Evolutionary conservation across 2,797 vertebrate genomes (phyloP), one percentile per base, ranked within the genome.

Genomic region (Lagorchestes hirsutus): DNA sequence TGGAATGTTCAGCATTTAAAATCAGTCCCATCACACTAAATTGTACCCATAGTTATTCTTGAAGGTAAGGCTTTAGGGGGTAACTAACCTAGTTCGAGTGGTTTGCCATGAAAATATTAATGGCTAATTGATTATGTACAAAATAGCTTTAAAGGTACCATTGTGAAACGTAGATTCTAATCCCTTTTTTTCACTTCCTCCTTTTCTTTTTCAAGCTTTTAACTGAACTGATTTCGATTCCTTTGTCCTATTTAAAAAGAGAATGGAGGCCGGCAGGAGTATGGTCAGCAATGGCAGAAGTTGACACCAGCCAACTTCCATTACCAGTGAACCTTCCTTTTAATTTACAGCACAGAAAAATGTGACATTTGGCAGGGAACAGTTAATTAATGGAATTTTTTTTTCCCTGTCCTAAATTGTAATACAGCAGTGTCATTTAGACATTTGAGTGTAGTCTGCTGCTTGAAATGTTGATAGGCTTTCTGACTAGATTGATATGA

Each of bases 221-320:
- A 27, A 50, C 12, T 93, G 74, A 94, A 93, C 52, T 54, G 87
- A 95, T 29, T 93, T 92, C 16, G 2, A 4, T 94, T 90, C 93
- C 29, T 54, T 52, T 28, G 67, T 91, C 92, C 87, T 31, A 24
- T 55, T 74, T 74, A 55, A 55, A 92, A 92, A 94, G 52, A 4
- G n/a, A 94, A 40, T 59, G 50, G 90, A 34, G 52, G 50, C 3
- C 29, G 54, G 58, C 24, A 55, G 27, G 46, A 54, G 50, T 5
- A 62, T 27, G n/a, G 74, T 24, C 24, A 90, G 87, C n/a, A 28
- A 6, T 62, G 82, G 40, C 8, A 34, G 90, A 62, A 34, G 16
- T 54, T 57, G 1, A 24, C 40, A 52, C 27, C 50, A 50, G 11
- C 54, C n/a, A 14, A 40, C 50, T 90, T 54, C 40, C 46, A 55